Conservation (phyloP, 1,140 invertebrate genomes). For the Heliconius himera region DNA sequence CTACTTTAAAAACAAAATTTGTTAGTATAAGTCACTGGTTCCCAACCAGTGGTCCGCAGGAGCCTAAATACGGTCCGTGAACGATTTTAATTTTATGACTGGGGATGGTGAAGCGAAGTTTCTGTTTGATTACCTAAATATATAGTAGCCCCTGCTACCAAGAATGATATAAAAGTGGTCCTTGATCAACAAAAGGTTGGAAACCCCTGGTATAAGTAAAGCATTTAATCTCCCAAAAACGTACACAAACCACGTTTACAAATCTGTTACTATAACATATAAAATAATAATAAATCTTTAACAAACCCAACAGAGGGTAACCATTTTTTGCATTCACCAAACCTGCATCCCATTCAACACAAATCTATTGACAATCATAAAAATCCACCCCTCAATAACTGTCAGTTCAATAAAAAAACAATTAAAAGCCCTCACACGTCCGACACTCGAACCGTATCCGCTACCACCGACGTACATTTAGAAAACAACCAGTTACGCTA, state of each 20-base stretch:
- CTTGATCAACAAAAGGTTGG: too few species aligned
- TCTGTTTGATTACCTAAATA: too few species aligned
- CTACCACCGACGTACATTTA: constrained; percentile 1
- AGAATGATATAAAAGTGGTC: too few species aligned
- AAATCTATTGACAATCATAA: background rate
- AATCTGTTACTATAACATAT: background rate
- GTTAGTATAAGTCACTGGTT: too few species aligned
- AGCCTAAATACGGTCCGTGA: too few species aligned
- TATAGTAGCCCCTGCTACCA: too few species aligned
- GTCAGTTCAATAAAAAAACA: constrained; percentile 40
- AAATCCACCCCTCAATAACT: constrained; percentile 16
- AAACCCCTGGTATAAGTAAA: too few species aligned
- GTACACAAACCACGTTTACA: background rate
- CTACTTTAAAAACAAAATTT: too few species aligned
- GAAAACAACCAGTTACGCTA: background rate
- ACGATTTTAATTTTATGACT: too few species aligned
- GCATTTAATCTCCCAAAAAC: too few species aligned
- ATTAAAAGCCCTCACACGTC: constrained; percentile 43
- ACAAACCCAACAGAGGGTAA: background rate
- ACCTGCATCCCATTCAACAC: constrained; percentile 13
- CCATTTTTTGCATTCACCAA: background rate
- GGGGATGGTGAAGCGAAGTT: too few species aligned
- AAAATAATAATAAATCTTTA: background rate
- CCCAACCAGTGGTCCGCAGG: too few species aligned
- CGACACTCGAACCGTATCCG: constrained; percentile 44